Evolutionary conservation across 2,113 vertebrate species (phyloP).

Genomic region (Trematocara nigrifrons): DNA sequence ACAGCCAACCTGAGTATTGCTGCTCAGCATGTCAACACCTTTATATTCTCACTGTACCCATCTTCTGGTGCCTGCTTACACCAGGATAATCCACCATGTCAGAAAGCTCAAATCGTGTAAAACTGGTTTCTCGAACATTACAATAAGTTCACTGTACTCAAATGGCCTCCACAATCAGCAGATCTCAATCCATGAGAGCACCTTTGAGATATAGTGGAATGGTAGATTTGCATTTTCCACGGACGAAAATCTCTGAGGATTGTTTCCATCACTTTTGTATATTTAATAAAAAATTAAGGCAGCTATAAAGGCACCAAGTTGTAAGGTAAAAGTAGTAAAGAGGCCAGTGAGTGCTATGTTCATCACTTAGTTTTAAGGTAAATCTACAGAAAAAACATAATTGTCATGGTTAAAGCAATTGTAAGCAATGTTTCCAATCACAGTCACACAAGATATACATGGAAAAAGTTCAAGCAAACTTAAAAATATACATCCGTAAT

Average conservation of each 20-base stretch:
- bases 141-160: not conserved
- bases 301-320: not conserved
- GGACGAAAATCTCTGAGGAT: not conserved
- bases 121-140: not conserved
- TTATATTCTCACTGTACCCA: not conserved
- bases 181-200: not conserved
- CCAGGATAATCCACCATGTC: not conserved
- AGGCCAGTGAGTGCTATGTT: not conserved
- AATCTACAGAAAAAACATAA: not conserved
- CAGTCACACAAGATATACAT: not conserved
- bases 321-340: not conserved
- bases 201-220: not conserved
- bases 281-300: not conserved
- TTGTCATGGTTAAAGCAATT: not conserved
- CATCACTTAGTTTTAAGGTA: not conserved
- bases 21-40: not conserved
- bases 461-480: not conserved
- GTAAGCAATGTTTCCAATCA: not conserved
- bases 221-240: not conserved
- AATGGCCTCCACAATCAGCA: not conserved
- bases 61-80: not conserved
- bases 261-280: not conserved
- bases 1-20: not conserved
- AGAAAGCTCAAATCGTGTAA: not conserved
- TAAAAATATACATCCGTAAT: not conserved